Percentiles rank a stretch among this genome's conserved stretches.
Conservation (phyloP, 2,113 vertebrate genomes). For the Boulengeromyrus knoepffleri region DNA sequence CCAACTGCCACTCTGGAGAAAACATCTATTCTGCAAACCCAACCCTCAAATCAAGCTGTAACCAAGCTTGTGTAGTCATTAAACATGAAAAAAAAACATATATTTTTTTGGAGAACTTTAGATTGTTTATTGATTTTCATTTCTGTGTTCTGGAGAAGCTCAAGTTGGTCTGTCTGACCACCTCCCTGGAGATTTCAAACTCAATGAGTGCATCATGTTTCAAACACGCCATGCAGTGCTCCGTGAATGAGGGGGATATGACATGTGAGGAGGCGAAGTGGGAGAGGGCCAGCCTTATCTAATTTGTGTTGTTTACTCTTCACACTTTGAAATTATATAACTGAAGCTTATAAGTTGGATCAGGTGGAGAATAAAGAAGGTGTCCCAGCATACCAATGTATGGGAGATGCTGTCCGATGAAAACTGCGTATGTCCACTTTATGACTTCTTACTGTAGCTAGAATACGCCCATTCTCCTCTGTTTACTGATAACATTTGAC, state of each 20-base stretch:
- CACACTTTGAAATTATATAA: constrained; percentile 8
- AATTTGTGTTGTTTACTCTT: constrained; percentile 15
- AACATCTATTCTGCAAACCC: constrained; percentile 66
- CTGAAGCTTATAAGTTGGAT: background rate
- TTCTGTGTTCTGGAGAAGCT: constrained; percentile 90
- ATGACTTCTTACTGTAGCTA: background rate
- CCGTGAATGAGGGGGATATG: constrained; percentile 43
- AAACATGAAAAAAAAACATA: constrained; percentile 69
- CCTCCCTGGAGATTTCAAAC: constrained; percentile 64
- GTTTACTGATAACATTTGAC: background rate
- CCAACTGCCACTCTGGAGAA: constrained; percentile 31
- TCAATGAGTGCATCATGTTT: constrained; percentile 62
- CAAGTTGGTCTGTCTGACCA: constrained; percentile 83
- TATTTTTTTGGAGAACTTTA: constrained; percentile 95
- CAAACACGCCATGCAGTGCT: constrained; percentile 42
- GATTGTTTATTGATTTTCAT: constrained; percentile 99
- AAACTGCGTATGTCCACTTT: background rate
- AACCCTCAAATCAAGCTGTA: constrained; percentile 77
- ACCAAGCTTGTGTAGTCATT: constrained; percentile 98
- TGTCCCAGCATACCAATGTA: background rate
- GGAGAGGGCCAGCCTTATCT: background rate
- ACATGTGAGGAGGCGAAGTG: constrained; percentile 37
- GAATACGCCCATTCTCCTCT: background rate
- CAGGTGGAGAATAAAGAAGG: background rate
- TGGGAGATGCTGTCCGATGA: background rate